Evolutionary conservation across 1,140 invertebrate species (phyloP), one percentile per base, ranked within the genome.

Genomic region (Trichonephila inaurata): DNA sequence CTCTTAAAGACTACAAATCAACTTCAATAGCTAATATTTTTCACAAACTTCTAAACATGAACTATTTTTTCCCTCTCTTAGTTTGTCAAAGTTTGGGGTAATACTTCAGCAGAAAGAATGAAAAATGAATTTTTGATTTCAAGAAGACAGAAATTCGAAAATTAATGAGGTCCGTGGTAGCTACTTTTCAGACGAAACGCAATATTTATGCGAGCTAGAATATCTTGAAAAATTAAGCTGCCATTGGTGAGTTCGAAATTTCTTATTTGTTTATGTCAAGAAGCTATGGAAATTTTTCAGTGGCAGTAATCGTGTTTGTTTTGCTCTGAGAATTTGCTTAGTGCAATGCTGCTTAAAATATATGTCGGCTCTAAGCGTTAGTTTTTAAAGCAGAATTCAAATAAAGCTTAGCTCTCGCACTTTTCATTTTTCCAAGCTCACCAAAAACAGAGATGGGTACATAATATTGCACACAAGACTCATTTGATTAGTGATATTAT

Each of bases 121-220:
- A 85, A 85, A 85, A 85, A 85, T 85, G 82, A n/a, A 10, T 51
- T 85, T 85, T 85, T 40, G 82, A 85, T 85, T 85, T 40, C 51
- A 28, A 10, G 18, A 16, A 24, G 40, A 85, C 40, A 85, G 82
- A 60, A 58, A 24, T 85, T 85, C 82, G 18, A 85, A 60, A 85
- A 85, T 60, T 85, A 85, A 85, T 85, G 82, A 85, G 82, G 21
- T 33, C 7, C 28, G 33, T 21, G 72, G 14, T 85, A 21, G 40
- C 44, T 58, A 51, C 82, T 58, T 51, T 51, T 85, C 82, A 7
- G n/a, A 24, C 19, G 82, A 19, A 85, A 4, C 40, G 72, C 6
- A 64, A 64, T 18, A 64, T 64, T 64, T 18, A 81, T 28, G 72
- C 24, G 28, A 18, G 19, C n/a, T 33, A 33, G 40, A 33, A 81